Base-by-base conservation (phyloP, 2,888 invertebrate species). In the Eupithecia subfuscata region DNA sequence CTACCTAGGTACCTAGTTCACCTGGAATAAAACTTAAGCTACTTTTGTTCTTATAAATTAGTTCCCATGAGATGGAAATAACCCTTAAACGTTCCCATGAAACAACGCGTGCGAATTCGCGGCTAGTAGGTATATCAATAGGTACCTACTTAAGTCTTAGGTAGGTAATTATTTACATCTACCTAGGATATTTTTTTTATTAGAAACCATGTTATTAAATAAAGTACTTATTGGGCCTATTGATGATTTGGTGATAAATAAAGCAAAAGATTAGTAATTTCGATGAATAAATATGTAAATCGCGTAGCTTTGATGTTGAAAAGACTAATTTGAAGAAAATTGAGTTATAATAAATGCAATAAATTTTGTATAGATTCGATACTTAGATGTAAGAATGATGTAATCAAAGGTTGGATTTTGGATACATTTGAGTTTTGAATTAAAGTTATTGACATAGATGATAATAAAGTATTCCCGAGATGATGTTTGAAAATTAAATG, bases 261-360 rank as follows among this genome's bases (percentile, higher is more conserved):
- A 72, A 75, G 76, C 30, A 71, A 1, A 76, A 76, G 43, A 76
- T 75, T 71, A 71, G 69, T 75, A 75, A 75, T 78, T 78, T 75
- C 34, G 65, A 67, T 73, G 70, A 73, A 79, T 12, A 74, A 77
- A 75, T 79, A 81, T 78, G 79, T 76, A 78, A 81, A 79, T 79
- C 68, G 18, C 43, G 73, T 71, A 18, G 34, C 70, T 78, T 71
- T 78, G 70, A 79, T 75, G 79, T 75, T 71, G 72, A 70, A 65
- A 60, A 74, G 40, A 40, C 45, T 74, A 76, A 78, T 76, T 74
- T 79, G 40, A 45, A 60, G 74, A 70, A 78, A 80, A 81, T 81
- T 79, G 76, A 78, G 78, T 75, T 78, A 76, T 75, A 76, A 79
- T 79, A 80, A 78, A 78, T 65, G 74, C 69, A 60, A 75, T 77